Conservation (phyloP, 2,113 vertebrate species). For the Pavo muticus region DNA sequence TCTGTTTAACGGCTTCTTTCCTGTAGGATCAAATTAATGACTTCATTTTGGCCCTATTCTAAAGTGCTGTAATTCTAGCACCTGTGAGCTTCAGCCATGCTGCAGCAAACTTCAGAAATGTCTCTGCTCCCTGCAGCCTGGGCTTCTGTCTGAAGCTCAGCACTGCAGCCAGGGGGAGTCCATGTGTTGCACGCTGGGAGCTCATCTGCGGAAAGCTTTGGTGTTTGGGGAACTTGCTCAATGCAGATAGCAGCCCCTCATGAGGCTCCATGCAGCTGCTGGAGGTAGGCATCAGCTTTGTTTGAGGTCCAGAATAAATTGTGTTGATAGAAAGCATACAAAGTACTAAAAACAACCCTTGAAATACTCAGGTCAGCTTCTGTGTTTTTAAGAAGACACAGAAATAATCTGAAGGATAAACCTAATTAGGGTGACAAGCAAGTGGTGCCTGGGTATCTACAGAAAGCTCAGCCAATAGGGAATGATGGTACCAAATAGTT, state of each 20-base stretch:
- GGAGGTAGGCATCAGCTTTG: neutral
- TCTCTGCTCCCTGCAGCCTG: neutral
- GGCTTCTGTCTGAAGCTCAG: too few species aligned
- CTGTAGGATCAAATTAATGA: neutral
- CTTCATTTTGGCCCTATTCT: neutral
- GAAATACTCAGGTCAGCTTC: neutral
- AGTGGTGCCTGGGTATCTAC: neutral
- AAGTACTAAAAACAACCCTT: neutral
- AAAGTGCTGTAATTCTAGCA: neutral
- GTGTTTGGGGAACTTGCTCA: neutral
- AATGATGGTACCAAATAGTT: neutral
- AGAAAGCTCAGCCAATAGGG: neutral
- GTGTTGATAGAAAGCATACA: neutral
- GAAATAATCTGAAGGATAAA: neutral
- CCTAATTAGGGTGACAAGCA: neutral
- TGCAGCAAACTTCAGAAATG: neutral
- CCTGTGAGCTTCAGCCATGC: neutral
- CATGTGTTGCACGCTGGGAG: too few species aligned
- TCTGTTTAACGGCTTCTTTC: neutral
- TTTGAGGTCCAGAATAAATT: neutral
- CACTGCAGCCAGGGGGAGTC: too few species aligned
- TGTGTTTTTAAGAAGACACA: neutral
- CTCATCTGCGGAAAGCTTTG: neutral
- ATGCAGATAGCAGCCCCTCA: neutral
- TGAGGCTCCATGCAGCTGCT: neutral